Base-by-base conservation (phyloP, 1,140 invertebrate species). In the Drosophila sturtevanti region DNA sequence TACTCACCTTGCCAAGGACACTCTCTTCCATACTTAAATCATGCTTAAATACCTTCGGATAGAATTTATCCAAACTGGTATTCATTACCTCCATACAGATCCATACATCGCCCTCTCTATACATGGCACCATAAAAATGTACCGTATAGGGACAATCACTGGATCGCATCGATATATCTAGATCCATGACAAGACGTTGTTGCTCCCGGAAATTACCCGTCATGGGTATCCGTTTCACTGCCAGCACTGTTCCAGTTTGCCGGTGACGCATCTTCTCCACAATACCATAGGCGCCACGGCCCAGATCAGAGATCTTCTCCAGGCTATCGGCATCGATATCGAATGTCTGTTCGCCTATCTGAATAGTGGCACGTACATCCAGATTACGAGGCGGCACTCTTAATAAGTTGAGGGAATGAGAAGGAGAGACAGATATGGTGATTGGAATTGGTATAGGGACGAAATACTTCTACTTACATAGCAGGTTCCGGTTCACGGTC, bases 61-160 rank as follows among this genome's bases (percentile, higher is more conserved):
- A 99, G 93, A 98, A 97, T 92, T 99, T 99, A 89, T 99, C 99
- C 72, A 99, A 94, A 92, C 98, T 99, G 73, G 97, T 98, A 79
- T 98, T 97, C 99, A 99, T 99, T 10, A 99, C 95, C 93, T 99
- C 98, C 98, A 99, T 99, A 91, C 98, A 99, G 89, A 99, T 99
- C 98, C 98, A 99, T 27, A 99, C 98, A 93, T 99, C 98, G 41
- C 90, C 97, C 92, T 98, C 97, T 51, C 97, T 95, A 85, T 99
- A 99, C 82, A 99, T 95, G 54, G 98, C 98, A 11, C 99, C 99
- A 92, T 98, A 98, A 93, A 99, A 99, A 89, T 99, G 97, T 2
- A 99, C 98, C 52, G 99, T 99, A 90, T 98, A 98, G 0, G 95
- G 96, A 92, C 98, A 99, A 81, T 97, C 98, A 81, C 98, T 98